Base-by-base conservation (phyloP, 2,113 vertebrate genomes). In the Heliornis fulica region DNA sequence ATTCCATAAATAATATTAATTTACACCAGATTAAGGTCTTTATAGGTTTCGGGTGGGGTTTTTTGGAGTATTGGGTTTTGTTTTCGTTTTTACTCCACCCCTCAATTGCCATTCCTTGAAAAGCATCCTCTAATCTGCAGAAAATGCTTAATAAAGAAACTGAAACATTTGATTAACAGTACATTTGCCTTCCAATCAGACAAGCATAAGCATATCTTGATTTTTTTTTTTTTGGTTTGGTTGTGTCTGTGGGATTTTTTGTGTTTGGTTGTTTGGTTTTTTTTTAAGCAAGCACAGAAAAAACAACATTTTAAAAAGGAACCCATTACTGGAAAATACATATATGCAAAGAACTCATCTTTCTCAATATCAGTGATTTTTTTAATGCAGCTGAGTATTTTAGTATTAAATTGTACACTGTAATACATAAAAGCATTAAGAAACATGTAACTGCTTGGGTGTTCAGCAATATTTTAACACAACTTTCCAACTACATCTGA, bases 271-370 rank as follows among this genome's bases (percentile, higher is more conserved):
- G 29, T 3, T 32, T 53, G 14, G 21, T 43, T 46, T 83, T 40
- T 48, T 38, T 51, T 46, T 6, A 10, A 66, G 53, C 48, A 61
- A 77, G 17, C 8, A 71, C 5, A 71, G 26, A 69, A 43, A 81
- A 57, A 9, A 3, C 25, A 26, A 31, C 1, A 2, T 53, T 87
- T 32, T 2, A 1, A 16, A 80, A 74, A 56, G 34, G 6, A 82
- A 31, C 22, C 46, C 43, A 46, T 38, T 54, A 50, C 10, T 84
- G 22, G 41, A 46, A 81, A 63, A 89, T 14, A 69, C 3, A 60
- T 0, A 15, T 10, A 6, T 10, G 29, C 0, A 0, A 87, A 92
- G 19, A 68, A 38, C 4, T 75, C 10, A 1, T 23, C 54, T 70
- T 80, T 81, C 34, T 54, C 38, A 41, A 0, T 21, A 65, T 32